phyloP scores from a whole-genome alignment of 2,797 vertebrate genomes.

The Pipistrellus nathusii region DNA sequence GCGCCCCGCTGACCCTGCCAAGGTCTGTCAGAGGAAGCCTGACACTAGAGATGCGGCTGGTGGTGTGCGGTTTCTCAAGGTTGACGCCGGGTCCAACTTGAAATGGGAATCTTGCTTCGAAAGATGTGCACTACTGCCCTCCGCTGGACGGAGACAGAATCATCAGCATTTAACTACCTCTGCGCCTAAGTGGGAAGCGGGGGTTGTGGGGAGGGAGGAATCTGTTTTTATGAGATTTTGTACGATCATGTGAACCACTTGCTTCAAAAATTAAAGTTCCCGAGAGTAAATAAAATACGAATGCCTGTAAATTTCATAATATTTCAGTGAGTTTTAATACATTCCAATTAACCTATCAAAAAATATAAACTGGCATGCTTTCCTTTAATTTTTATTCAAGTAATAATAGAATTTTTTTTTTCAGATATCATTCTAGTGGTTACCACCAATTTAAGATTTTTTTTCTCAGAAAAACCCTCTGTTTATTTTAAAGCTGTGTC shows the following conservation, averaged over 20 bases:
- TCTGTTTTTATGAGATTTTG: background rate
- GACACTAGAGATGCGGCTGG: background rate
- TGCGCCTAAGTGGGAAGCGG: background rate
- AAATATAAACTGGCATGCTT: background rate
- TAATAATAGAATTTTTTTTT: constrained; percentile 35
- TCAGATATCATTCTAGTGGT: constrained; percentile 28
- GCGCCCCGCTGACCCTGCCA: background rate
- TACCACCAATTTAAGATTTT: background rate
- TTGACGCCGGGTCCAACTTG: rapidly evolving
- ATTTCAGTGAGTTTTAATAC: constrained; percentile 17
- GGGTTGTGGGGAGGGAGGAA: rapidly evolving
- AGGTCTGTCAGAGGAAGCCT: background rate
- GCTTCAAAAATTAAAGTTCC: constrained; percentile 26
- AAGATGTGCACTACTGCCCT: constrained; percentile 26
- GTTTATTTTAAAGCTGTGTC: background rate
- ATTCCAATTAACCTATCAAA: background rate
- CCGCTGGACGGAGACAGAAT: background rate
- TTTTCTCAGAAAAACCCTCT: background rate
- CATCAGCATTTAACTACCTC: background rate
- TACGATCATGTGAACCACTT: background rate
- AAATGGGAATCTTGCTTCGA: background rate
- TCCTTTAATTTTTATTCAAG: constrained; percentile 55
- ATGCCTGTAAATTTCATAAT: background rate
- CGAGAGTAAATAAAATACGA: constrained; percentile 5
- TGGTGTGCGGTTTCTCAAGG: background rate